A percentile compares a stretch with the other conserved stretches of the same genome.
Conservation (phyloP, 2,888 invertebrate species). For the Itoplectis maculator region DNA sequence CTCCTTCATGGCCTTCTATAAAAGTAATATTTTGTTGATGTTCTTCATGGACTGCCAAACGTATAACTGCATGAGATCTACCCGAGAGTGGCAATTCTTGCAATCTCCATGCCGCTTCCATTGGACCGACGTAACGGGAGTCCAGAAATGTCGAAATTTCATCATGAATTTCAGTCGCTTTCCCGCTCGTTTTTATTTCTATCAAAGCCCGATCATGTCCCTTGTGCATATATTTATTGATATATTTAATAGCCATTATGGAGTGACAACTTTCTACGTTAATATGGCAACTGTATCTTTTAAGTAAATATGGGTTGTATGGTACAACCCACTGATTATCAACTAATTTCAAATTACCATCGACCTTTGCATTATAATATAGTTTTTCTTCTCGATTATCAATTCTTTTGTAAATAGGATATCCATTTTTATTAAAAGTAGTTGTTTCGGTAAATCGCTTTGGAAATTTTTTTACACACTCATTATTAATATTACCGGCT, state of each 20-base stretch:
- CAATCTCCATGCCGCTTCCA: neutral
- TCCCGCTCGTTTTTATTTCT: neutral
- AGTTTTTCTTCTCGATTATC: too few species aligned
- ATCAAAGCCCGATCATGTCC: too few species aligned
- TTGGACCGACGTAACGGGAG: neutral
- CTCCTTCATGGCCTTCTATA: neutral
- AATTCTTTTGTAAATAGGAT: constrained; percentile 8
- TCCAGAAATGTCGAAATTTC: neutral
- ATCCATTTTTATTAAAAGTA: constrained; percentile 7
- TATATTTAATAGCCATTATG: too few species aligned
- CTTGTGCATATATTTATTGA: too few species aligned
- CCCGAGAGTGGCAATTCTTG: too few species aligned
- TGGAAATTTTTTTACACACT: neutral
- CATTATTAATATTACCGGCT: neutral
- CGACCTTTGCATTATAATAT: constrained; percentile 18
- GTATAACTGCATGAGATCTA: too few species aligned
- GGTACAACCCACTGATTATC: neutral
- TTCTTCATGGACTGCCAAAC: too few species aligned
- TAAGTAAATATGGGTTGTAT: too few species aligned
- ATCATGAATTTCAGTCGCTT: neutral
- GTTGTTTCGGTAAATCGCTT: neutral
- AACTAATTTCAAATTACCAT: neutral
- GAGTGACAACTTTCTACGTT: too few species aligned
- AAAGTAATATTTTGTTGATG: neutral
- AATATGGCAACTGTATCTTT: too few species aligned